Conservation (phyloP, 30 jellyfish, hydroid and myxozoan species). For the Aurelia sp. region DNA sequence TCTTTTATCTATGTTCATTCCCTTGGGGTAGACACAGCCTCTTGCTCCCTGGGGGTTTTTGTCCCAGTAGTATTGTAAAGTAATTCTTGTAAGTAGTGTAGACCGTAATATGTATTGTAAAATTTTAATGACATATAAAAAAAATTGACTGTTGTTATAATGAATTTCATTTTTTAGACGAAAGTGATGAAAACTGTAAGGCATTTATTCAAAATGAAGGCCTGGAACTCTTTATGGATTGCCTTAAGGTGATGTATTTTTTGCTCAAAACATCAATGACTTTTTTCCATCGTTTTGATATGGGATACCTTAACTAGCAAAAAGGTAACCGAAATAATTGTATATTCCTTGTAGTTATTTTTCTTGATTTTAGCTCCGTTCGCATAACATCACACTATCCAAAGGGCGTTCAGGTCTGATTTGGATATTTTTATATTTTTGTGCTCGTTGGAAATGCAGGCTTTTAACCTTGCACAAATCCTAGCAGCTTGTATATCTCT, state of each 20-base stretch:
- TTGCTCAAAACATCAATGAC: no score
- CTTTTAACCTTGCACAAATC: background rate
- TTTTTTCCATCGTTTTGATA: background rate
- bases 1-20: no score
- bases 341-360: no score
- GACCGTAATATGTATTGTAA: no score
- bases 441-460: background rate
- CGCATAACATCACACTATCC: no score
- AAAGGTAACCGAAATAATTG: background rate
- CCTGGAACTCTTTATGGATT: conserved; percentile 51
- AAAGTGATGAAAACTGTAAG: conserved; percentile 78
- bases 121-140: no score
- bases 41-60: no score
- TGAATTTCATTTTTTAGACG: conserved; percentile 54
- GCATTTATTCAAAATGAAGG: conserved; percentile 69
- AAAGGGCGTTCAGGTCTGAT: no score
- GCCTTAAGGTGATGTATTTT: conserved; percentile 43
- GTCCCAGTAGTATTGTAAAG: no score
- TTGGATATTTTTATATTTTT: background rate
- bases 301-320: background rate
- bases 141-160: background rate
- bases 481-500: background rate
- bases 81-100: no score
- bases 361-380: no score
- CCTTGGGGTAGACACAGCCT: no score